Evolutionary conservation across 2,797 vertebrate species (phyloP), one percentile per base, ranked within the genome.

Genomic region (Sphenodon punctatus): DNA sequence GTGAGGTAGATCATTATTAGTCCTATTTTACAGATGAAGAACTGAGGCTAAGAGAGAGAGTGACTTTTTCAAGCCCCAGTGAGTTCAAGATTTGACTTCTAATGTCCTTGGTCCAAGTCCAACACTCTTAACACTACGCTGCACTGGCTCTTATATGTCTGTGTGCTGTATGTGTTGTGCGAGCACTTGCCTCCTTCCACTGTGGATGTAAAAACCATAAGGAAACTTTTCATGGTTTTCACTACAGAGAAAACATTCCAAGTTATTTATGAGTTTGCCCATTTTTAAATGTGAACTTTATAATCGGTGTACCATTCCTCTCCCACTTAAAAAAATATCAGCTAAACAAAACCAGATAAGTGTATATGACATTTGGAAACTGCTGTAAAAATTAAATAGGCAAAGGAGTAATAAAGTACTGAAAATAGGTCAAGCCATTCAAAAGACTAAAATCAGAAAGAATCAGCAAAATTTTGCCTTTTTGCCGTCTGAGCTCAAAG

Each of bases 341-440:
- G 20, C 80, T 49, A 80, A 90, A 91, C 86, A 86, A 87, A 91
- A 85, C 15, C 12, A 84, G 43, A 82, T 72, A 71, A 75, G 43
- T 45, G 77, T 88, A 75, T 5, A 75, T 78, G 88, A 86, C 60
- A 79, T 87, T 85, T 84, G n/a, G 66, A 78, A 58, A 65, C 20
- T 72, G 56, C 64, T 84, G 76, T 66, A 39, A 76, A 64, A 80
- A 84, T 61, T 3, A 39, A 84, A 56, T 82, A 84, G 36, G 83
- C 41, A 89, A 58, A 88, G 56, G 23, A 85, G 48, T 75, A 92
- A 75, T 88, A 94, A 92, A 76, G 70, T 63, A 70, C 49, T 73
- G 71, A 92, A 95, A 95, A 91, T 82, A 93, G 89, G 88, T 91
- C 85, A 89, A 78, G 68, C 76, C 85, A 48, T 74, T 64, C 66